Conservation (phyloP, 2,797 vertebrate genomes). For the Macroramphosus scolopax region DNA sequence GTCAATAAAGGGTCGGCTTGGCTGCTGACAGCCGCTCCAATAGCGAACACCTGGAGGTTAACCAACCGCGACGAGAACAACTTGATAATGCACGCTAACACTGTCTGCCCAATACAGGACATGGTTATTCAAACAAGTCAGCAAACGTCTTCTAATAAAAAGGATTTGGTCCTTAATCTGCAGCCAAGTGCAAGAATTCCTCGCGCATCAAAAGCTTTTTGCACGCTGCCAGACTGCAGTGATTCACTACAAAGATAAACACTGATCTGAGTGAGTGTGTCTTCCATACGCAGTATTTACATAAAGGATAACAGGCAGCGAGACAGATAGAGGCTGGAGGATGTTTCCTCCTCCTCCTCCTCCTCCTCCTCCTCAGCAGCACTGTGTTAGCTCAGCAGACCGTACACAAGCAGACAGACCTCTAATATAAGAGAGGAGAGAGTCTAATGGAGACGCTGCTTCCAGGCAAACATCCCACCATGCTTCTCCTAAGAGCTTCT, state of each 20-base stretch:
- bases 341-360: constrained; percentile 52
- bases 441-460: constrained; percentile 55
- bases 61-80: constrained; percentile 46
- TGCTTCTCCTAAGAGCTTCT: constrained; percentile 41
- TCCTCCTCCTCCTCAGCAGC: constrained; percentile 46
- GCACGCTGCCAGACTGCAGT: constrained; percentile 33
- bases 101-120: constrained; percentile 26
- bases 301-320: constrained; percentile 46
- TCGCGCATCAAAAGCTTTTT: constrained; percentile 51
- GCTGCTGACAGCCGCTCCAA: constrained; percentile 59
- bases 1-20: constrained; percentile 58
- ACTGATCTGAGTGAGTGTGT: constrained; percentile 48
- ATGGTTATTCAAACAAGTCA: not conserved
- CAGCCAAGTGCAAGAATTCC: constrained; percentile 48
- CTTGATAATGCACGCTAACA: constrained; percentile 46
- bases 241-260: constrained; percentile 64
- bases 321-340: constrained; percentile 43
- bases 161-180: constrained; percentile 56
- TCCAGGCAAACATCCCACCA: constrained; percentile 48
- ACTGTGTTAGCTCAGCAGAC: constrained; percentile 60
- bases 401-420: constrained; percentile 48
- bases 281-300: constrained; percentile 60
- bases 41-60: constrained; percentile 65
- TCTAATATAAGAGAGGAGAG: constrained; percentile 19
- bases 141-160: constrained; percentile 49